These are phyloP conservation scores for Dermolepida albohirtum DNA, from an alignment of 2,888 invertebrate species.

Conservation along the genomic window DNA sequence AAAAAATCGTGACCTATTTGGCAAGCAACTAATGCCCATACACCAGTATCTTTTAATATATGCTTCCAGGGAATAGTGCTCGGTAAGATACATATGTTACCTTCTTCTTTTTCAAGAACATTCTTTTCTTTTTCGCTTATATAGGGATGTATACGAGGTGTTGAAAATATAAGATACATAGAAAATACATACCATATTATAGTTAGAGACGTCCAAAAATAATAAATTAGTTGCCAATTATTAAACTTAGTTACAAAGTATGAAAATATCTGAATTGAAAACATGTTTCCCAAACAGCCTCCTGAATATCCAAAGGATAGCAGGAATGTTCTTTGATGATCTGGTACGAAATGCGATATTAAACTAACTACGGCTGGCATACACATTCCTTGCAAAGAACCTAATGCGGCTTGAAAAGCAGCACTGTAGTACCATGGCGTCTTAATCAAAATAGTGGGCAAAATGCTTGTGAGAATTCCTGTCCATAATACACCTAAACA, in stretches of 20 bases:
- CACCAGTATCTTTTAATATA: conserved; percentile 8
- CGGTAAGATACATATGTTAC: not conserved
- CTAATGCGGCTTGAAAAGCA: not conserved
- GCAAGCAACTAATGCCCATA: conserved; percentile 20
- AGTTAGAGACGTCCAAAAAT: not conserved
- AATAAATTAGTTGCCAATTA: not conserved
- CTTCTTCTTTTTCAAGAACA: not conserved
- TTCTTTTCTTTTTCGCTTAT: not conserved
- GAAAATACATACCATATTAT: conserved; percentile 1
- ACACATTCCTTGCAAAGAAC: not conserved
- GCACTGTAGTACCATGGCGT: not conserved
- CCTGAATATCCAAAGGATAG: conserved; percentile 11
- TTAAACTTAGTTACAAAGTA: not conserved
- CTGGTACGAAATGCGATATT: not conserved
- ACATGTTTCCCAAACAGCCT: not conserved
- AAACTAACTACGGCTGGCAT: conserved; percentile 11
- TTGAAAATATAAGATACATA: conserved; percentile 1
- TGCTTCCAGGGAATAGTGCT: conserved; percentile 4
- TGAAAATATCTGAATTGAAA: not conserved
- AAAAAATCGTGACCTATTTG: conserved; percentile 29
- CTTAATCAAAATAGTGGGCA: not conserved
- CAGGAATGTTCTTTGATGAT: not conserved
- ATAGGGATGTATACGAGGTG: not conserved
- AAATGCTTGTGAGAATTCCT: not conserved
- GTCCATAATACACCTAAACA: not conserved